Evolutionary conservation across 2,888 invertebrate genomes (phyloP), one percentile per base, ranked within the genome.

Genomic region (Limenitis camilla): DNA sequence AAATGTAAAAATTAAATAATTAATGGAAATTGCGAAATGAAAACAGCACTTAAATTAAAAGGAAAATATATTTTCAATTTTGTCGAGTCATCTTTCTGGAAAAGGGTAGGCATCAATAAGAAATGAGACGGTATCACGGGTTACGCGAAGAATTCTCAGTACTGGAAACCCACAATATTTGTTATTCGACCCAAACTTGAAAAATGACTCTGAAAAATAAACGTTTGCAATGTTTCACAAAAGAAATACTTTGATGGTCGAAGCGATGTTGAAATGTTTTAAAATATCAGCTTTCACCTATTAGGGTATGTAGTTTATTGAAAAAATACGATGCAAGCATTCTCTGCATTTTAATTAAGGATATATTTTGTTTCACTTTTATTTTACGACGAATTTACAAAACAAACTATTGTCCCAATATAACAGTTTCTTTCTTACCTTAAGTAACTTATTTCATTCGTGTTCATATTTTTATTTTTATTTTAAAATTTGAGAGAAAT

Each of bases 181-280:
- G 71, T 76, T 74, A 66, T 69, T 67, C 66, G 70, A 72, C 71
- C 68, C 71, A 61, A 61, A 54, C 72, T 69, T 76, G 76, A 78
- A 76, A 77, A 76, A 78, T 76, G 74, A 71, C 49, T 69, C 64
- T 62, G 58, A 62, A 64, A 72, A 76, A 72, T 72, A 76, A 71
- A 75, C 70, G 67, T 59, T 65, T 65, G 64, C 65, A 65, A 63
- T 66, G 61, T 69, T 71, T 66, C 59, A 63, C 40, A 43, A 44
- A 44, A 49, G 46, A 47, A 56, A 47, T 50, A 50, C 39, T 53
- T 49, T n/a, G n/a, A n/a, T n/a, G n/a, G n/a, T n/a, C 50, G 40
- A 43, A 36, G 40, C 27, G 41, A 44, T 39, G 40, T 49, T 46
- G 40, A 44, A 49, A 50, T 40, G 39, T 42, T 55, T 51, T 52